Evolutionary conservation across 2,113 vertebrate genomes (phyloP).

Genomic region (Coregonus clupeaformis): DNA sequence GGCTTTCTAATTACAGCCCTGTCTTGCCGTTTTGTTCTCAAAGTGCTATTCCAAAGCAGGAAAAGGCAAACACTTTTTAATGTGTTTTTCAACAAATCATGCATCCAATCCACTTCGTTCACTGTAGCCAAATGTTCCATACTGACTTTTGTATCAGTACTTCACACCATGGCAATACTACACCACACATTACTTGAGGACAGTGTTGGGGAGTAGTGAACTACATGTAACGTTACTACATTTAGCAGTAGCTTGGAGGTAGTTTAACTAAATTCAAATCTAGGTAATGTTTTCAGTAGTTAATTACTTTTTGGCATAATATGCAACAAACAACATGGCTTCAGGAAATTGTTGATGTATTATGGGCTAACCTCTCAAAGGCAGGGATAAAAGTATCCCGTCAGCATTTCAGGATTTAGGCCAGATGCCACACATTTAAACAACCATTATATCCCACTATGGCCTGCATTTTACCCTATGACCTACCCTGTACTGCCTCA

Average conservation of each 20-base stretch:
- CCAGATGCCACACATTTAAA: not conserved
- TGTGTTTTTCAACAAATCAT: not conserved
- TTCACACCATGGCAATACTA: too few species aligned
- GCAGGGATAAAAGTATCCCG: not conserved
- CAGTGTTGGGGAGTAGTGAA: not conserved
- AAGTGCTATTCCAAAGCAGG: slow-evolving; percentile 34
- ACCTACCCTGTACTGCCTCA: not conserved
- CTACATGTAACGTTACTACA: not conserved
- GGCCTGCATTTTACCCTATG: not conserved
- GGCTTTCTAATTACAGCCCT: slow-evolving; percentile 49
- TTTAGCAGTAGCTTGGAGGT: not conserved
- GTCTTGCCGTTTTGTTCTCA: slow-evolving; percentile 23
- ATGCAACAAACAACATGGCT: too few species aligned
- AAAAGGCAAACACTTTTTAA: not conserved
- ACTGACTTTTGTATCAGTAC: not conserved
- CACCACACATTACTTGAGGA: not conserved
- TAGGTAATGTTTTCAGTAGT: too few species aligned
- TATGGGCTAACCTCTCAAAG: not conserved
- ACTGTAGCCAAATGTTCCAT: not conserved
- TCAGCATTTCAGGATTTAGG: not conserved
- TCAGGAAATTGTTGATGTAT: too few species aligned
- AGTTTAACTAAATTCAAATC: not conserved
- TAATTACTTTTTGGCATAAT: too few species aligned
- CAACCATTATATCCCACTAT: not conserved
- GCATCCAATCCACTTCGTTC: not conserved